Base-by-base conservation (phyloP, 2,888 invertebrate genomes). In the Endomychus coccineus region DNA sequence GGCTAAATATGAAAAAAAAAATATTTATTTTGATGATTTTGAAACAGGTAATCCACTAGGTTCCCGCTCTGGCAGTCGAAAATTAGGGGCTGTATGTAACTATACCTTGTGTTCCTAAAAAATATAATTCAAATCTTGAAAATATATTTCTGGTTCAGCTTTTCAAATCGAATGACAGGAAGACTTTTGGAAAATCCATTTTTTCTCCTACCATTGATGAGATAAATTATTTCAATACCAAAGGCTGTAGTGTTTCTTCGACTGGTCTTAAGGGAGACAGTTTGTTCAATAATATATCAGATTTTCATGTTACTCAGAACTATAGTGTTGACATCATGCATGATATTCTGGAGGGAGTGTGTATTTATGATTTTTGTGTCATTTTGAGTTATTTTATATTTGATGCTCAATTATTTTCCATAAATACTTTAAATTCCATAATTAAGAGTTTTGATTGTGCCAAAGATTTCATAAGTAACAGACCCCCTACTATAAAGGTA, bases 301-400 rank as follows among this genome's bases (percentile, higher is more conserved):
- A 43, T 34, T 56, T 52, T 47, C 48, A 55, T 45, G 32, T 40
- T 14, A 46, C 43, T 7, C 34, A 37, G 14, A 58, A 57, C 43
- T 24, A 41, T 15, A 40, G 39, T 19, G 49, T 50, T 35, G 57
- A 58, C 25, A 38, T 56, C 4, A 49, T 55, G 50, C 59, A 59
- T 32, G 56, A 58, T 39, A 28, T 55, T 16, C 44, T 40, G 33
- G 48, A 52, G 34, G 52, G 53, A 4, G 38, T 52, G 6, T 40
- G 39, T 34, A 22, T 48, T 29, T 54, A 50, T 43, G 54, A 44
- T 22, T 47, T 55, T 40, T 36, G 44, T 3, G 21, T 36, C 11
- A 44, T 55, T 9, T 45, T 53, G 10, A 13, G 48, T 25, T 23
- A 46, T 27, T 49, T 45, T 22, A 33, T 51, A n/a, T 25, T 19